phyloP scores from a whole-genome alignment of 2,888 invertebrate species.

The Temnothorax ravouxi region DNA sequence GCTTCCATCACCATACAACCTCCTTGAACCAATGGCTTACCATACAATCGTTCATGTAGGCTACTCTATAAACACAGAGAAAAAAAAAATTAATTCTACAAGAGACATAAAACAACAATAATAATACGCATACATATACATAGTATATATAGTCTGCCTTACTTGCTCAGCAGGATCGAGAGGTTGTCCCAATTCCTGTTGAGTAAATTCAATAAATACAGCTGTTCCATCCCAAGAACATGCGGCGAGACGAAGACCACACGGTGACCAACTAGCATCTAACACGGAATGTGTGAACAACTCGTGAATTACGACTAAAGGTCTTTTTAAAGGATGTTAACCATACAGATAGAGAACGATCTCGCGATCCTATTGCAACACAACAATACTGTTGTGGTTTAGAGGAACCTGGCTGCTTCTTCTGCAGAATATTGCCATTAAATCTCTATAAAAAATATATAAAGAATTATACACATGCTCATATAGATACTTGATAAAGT shows the following conservation, averaged over 20 bases:
- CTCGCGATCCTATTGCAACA: constrained; percentile 97
- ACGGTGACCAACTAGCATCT: constrained; percentile 95
- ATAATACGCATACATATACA: no score
- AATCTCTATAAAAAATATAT: constrained; percentile 91
- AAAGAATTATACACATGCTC: background rate
- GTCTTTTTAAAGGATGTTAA: constrained; percentile 97
- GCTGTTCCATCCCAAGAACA: constrained; percentile 98
- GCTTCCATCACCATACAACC: constrained; percentile 90
- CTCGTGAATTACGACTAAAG: constrained; percentile 97
- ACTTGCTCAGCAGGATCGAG: constrained; percentile 94
- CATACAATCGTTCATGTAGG: constrained; percentile 95
- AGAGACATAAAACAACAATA: background rate
- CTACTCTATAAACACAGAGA: constrained; percentile 88
- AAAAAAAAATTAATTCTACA: constrained; percentile 11
- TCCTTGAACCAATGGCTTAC: constrained; percentile 90
- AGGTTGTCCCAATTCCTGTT: constrained; percentile 95
- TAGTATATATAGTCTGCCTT: constrained; percentile 69
- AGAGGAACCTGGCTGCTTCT: constrained; percentile 88
- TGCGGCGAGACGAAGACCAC: constrained; percentile 93
- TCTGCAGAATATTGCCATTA: constrained; percentile 95
- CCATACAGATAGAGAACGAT: constrained; percentile 98
- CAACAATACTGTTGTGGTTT: constrained; percentile 93
- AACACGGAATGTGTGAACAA: constrained; percentile 97
- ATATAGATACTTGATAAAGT: background rate
- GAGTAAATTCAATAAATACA: constrained; percentile 95